Evolutionary conservation across 2,113 vertebrate species (phyloP), one percentile per base, ranked within the genome.

Genomic region (Eolophus roseicapilla): DNA sequence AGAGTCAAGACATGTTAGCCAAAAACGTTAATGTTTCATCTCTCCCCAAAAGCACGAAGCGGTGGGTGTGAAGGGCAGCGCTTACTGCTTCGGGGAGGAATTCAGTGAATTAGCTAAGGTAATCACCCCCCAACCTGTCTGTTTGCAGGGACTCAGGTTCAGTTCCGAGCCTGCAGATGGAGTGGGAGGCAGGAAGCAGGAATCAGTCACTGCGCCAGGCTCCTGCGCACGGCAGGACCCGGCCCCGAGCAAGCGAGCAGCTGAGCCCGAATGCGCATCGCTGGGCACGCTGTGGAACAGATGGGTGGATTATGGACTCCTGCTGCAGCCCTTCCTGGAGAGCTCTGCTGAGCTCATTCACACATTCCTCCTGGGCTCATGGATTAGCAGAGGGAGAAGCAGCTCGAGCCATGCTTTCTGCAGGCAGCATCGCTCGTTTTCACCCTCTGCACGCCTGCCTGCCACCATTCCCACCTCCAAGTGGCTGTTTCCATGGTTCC

Each of bases 391-490:
- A 64, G 33, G 35, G 28, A 57, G 44, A 11, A 52, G 41, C 88
- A 50, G 73, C 64, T 74, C 18, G 4, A 64, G 77, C 53, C 10
- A 4, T 0, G 10, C 69, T 23, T 21, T 43, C 59, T 33, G 76
- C 52, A 4, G 5, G 64, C 29, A 6, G 67, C 65, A 8, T 18
- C 0, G 1, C 65, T 57, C 5, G 0, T 8, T 18, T 20, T 10
- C 50, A 41, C 37, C 25, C 44, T 1, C 1, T 5, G 1, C 11
- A 2, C 5, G 3, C 28, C 77, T 16, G 47, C 41, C 65, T 4
- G 0, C 1, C 0, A 21, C 39, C 2, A 0, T 11, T 43, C 39
- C 85, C 74, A 41, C 25, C 46, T 46, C 53, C 37, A 4, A 20
- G 21, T 3, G 7, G 20, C 49, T 41, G 35, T 6, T 65, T 25